Evolutionary conservation across 2,797 vertebrate species (phyloP).

Genomic region (Pitangus sulphuratus): DNA sequence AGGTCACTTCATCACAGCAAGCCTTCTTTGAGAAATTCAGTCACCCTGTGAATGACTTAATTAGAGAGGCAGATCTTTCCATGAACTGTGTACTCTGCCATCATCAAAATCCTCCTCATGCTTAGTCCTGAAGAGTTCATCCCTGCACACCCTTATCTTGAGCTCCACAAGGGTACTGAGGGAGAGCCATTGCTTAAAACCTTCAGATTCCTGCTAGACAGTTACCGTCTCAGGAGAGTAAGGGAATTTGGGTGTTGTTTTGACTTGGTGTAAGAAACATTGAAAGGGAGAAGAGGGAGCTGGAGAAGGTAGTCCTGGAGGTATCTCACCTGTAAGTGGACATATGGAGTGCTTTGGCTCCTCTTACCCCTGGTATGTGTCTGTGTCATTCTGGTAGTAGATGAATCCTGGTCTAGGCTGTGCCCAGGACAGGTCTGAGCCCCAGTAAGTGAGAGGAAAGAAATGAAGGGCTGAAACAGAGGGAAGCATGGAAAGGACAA

Average conservation of each 20-base stretch:
- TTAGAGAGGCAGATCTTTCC: neutral
- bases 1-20: neutral
- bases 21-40: neutral
- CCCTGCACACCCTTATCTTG: neutral
- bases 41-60: neutral
- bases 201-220: neutral
- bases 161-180: neutral
- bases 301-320: neutral
- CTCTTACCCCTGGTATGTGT: neutral
- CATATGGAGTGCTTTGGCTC: neutral
- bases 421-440: neutral
- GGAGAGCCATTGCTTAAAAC: neutral
- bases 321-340: neutral
- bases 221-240: neutral
- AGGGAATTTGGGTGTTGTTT: neutral
- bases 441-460: neutral
- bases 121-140: neutral
- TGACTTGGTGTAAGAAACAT: neutral
- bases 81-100: neutral
- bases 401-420: neutral
- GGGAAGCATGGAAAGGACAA: neutral
- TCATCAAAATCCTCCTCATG: neutral
- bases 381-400: neutral
- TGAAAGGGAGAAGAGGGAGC: neutral
- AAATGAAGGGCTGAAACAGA: neutral